Conservation (phyloP, 92 coral and sea anemone genomes). For the Actinernus sp. region DNA sequence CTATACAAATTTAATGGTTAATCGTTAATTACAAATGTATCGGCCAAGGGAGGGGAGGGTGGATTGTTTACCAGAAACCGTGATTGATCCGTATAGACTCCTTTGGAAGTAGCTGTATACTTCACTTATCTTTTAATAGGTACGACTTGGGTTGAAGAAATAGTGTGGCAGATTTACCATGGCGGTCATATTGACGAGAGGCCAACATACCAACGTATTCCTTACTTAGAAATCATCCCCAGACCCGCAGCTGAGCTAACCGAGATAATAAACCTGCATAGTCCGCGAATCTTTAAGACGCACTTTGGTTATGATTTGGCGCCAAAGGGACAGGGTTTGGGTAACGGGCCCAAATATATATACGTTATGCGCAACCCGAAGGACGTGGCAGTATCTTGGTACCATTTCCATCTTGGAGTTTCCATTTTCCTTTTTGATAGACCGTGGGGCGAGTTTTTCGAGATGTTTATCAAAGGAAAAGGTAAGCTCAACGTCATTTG, state of each 20-base stretch:
- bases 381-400: conserved; percentile 59
- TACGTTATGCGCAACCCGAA: conserved; percentile 67
- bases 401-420: conserved; percentile 29
- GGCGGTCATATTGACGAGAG: conserved; percentile 22
- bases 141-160: conserved; percentile 54
- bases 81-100: too few species aligned
- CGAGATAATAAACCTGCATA: conserved; percentile 7
- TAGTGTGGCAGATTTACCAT: conserved; percentile 53
- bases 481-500: too few species aligned
- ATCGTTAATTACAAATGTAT: too few species aligned
- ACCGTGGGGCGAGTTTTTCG: conserved; percentile 60
- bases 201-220: conserved; percentile 17
- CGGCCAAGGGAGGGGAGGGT: too few species aligned
- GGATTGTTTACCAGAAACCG: too few species aligned
- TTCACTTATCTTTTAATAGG: conserved; percentile 19
- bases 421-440: conserved; percentile 28
- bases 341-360: conserved; percentile 33
- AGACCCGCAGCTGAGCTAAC: not conserved
- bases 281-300: conserved; percentile 50
- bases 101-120: too few species aligned
- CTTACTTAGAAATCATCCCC: conserved; percentile 21
- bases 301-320: conserved; percentile 29
- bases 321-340: conserved; percentile 11
- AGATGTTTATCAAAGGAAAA: conserved; percentile 47
- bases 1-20: too few species aligned